Evolutionary conservation across 2,113 vertebrate species (phyloP).

Genomic region (Australoheros scitulus): DNA sequence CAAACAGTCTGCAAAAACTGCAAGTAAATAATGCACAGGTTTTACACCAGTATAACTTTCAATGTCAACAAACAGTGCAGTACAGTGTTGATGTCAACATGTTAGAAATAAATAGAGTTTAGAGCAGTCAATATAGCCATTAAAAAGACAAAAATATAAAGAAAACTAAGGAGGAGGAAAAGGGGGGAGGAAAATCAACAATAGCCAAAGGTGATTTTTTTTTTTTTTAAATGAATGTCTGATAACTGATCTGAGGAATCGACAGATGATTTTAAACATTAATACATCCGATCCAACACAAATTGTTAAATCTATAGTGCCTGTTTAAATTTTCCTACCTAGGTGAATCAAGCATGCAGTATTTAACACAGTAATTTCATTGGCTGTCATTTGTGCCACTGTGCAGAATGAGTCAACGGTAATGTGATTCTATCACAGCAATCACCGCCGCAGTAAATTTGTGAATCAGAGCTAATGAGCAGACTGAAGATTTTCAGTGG

Average conservation of each 20-base stretch:
- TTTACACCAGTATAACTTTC: no score
- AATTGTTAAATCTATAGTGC: not conserved
- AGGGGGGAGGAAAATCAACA: not conserved
- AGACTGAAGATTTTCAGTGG: not conserved
- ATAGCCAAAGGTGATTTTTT: not conserved
- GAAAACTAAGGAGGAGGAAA: no score
- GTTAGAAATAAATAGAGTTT: no score
- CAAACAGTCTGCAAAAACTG: no score
- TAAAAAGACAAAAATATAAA: no score
- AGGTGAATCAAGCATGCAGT: not conserved
- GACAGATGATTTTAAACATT: not conserved
- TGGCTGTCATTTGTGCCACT: not conserved
- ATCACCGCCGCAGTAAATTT: conserved; percentile 21
- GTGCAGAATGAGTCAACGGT: not conserved
- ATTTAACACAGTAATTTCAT: not conserved
- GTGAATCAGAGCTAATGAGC: conserved; percentile 25
- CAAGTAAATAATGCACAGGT: no score
- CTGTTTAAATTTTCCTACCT: not conserved
- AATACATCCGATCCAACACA: not conserved
- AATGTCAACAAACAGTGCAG: no score
- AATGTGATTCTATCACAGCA: conserved; percentile 31
- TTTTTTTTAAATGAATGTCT: not conserved
- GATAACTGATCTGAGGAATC: not conserved
- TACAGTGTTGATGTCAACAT: no score
- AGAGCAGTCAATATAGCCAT: no score